Evolutionary conservation across 2,113 vertebrate genomes (phyloP), one percentile per base, ranked within the genome.

Genomic region (Scalopus aquaticus): DNA sequence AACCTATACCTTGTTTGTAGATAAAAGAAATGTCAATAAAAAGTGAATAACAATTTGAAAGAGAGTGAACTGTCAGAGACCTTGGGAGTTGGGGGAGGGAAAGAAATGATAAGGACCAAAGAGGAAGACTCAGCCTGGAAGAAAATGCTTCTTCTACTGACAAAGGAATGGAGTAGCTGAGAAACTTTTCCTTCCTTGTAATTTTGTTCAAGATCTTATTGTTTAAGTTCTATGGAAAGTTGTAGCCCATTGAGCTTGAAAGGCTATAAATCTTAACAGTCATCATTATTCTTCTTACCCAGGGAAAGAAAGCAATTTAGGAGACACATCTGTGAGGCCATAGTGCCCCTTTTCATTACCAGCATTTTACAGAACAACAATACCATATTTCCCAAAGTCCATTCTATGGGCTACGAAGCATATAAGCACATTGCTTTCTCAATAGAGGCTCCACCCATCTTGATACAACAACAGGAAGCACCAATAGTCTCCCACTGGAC

Each of bases 81-180:
- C 62, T n/a, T 22, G 3, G 26, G 26, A 1, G 15, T 1, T 3
- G 0, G 9, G 2, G 8, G 12, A 7, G 15, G 22, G 28, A 35
- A 35, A 22, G 56, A 81, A 39, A 56, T 35, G 26, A 16, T 22
- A 51, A 54, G 7, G 60, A n/a, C 62, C 44, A 77, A 64, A 28
- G 37, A 87, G 42, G 58, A 93, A 77, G 81, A 24, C 20, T 79
- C 49, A 26, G 28, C 39, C 46, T 73, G 56, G 35, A 70, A 54
- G 54, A 32, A 32, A 64, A 32, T 58, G 35, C 35, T 19, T 54
- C 89, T 60, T 54, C 89, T 60, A 60, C 56, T 69, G 51, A 65
- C 2, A 76, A 17, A 72, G 8, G 26, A 28, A 80, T 58, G 65
- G 24, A 79, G n/a, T 65, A 6, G 72, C 78, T 60, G 76, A 42